Evolutionary conservation across 1,140 invertebrate genomes (phyloP).

Genomic region (Zaprionus africanus): DNA sequence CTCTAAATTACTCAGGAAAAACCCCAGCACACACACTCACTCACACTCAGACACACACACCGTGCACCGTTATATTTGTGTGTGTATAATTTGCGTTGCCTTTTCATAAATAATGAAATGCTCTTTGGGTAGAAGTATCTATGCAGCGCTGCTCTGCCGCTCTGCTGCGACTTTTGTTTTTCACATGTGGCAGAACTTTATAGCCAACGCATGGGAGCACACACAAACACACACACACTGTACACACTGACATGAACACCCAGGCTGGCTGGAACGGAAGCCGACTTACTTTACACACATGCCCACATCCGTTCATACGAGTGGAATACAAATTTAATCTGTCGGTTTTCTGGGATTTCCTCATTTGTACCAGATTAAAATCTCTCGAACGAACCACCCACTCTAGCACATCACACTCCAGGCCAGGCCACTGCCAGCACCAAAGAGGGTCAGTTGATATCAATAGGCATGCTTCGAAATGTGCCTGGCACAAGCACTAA

Average conservation of each 20-base stretch:
- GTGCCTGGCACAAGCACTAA: constrained; percentile 50
- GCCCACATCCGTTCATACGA: constrained; percentile 65
- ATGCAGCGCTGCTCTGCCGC: constrained; percentile 10
- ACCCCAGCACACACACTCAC: background rate
- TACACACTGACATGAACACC: constrained; percentile 24
- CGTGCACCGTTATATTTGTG: constrained; percentile 25
- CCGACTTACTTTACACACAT: constrained; percentile 69
- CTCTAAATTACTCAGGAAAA: constrained; percentile 59
- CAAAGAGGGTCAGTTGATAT: constrained; percentile 46
- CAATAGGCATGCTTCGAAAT: constrained; percentile 49
- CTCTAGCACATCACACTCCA: background rate
- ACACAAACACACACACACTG: constrained; percentile 8
- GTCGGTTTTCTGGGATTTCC: constrained; percentile 76
- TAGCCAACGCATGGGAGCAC: constrained; percentile 35
- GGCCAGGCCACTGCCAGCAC: background rate
- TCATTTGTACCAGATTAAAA: constrained; percentile 78
- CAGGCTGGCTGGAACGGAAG: constrained; percentile 31
- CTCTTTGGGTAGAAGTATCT: constrained; percentile 50
- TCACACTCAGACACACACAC: background rate
- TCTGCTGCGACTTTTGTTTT: constrained; percentile 52
- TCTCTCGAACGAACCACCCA: constrained; percentile 31
- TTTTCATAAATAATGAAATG: constrained; percentile 75
- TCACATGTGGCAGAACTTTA: constrained; percentile 52
- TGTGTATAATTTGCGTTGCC: constrained; percentile 76
- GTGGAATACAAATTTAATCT: constrained; percentile 80